A percentile compares a stretch with the other conserved stretches of the same genome.
Evolutionary conservation across 1,140 invertebrate species (phyloP).

Genomic region (Neuroterus valhalla): DNA sequence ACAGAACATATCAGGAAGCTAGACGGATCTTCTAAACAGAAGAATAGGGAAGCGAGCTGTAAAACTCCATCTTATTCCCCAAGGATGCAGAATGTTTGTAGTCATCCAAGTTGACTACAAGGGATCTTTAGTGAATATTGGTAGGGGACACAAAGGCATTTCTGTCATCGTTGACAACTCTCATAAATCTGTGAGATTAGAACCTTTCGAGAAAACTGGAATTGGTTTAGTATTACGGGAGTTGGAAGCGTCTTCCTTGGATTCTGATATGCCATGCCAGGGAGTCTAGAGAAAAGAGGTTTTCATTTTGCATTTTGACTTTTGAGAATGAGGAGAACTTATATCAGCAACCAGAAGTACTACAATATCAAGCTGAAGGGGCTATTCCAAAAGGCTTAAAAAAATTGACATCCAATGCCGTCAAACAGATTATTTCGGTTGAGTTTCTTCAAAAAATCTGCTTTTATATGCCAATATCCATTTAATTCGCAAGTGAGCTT

Average conservation of each 20-base stretch:
- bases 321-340: no score
- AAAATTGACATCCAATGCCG: no score
- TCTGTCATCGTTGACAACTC: slow-evolving; percentile 9
- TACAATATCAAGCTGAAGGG: no score
- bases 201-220: not conserved
- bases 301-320: no score
- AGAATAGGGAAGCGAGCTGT: not conserved
- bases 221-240: not conserved
- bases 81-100: not conserved
- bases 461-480: no score
- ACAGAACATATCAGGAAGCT: not conserved
- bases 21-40: not conserved
- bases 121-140: slow-evolving; percentile 31
- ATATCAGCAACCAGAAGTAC: no score
- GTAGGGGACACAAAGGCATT: slow-evolving; percentile 41
- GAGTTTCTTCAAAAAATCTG: no score
- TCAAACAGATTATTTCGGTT: no score
- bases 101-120: slow-evolving; percentile 6
- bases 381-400: no score
- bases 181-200: not conserved
- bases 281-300: no score
- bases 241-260: not conserved
- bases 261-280: not conserved
- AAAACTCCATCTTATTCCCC: not conserved
- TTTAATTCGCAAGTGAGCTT: no score